These are phyloP conservation scores for Bimastos eiseni DNA, from an alignment of 2,888 invertebrate species.

Conservation along the genomic window DNA sequence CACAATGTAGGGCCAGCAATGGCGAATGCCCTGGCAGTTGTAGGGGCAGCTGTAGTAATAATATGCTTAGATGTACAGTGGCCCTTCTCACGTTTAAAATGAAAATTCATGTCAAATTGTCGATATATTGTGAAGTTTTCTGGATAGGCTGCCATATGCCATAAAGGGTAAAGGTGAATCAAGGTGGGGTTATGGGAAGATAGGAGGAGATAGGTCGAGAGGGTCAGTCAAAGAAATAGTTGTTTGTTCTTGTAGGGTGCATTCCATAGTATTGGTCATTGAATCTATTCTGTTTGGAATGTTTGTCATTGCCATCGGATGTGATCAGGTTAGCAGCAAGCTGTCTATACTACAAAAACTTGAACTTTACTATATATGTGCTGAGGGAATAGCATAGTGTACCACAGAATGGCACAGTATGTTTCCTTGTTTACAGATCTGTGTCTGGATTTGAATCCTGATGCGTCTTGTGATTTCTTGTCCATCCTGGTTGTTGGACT, in stretches of 20 bases:
- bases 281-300: slow-evolving; percentile 66
- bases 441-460: not conserved
- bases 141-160: too few relatives aligned
- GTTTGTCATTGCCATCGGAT: slow-evolving; percentile 66
- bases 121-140: too few relatives aligned
- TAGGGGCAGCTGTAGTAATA: too few relatives aligned
- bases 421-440: not conserved
- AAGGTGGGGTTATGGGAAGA: too few relatives aligned
- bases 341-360: not conserved
- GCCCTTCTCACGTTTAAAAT: too few relatives aligned
- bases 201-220: too few relatives aligned
- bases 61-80: too few relatives aligned
- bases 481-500: not conserved
- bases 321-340: slow-evolving; percentile 63
- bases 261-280: slow-evolving; percentile 78
- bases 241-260: slow-evolving; percentile 64
- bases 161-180: too few relatives aligned
- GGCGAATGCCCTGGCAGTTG: too few relatives aligned
- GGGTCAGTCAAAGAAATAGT: not conserved
- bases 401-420: not conserved
- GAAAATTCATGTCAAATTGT: too few relatives aligned
- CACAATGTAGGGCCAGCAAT: too few relatives aligned
- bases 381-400: not conserved
- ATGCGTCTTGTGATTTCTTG: not conserved
- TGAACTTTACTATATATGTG: not conserved